These are phyloP conservation scores for Neodiprion fabricii DNA, from an alignment of 1,140 invertebrate species.

Conservation along the genomic window DNA sequence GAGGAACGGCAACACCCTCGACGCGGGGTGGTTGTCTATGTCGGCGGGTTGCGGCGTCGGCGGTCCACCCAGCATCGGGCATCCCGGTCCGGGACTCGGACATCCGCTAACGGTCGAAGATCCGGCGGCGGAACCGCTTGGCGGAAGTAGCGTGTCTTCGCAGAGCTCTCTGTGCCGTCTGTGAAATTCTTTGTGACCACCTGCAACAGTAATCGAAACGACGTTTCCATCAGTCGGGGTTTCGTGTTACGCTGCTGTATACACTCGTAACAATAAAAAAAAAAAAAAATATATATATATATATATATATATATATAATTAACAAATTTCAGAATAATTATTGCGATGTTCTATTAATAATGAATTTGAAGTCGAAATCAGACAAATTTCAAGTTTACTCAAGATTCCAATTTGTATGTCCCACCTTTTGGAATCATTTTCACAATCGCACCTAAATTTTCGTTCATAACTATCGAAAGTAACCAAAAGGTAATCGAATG, in stretches of 20 bases:
- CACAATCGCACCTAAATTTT: too few species aligned
- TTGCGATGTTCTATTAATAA: too few species aligned
- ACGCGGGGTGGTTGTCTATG: slow-evolving; percentile 80
- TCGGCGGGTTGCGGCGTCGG: slow-evolving; percentile 57
- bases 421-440: too few species aligned
- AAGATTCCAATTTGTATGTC: too few species aligned
- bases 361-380: background rate
- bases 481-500: too few species aligned
- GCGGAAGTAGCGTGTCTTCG: slow-evolving; percentile 66
- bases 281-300: too few species aligned
- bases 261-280: too few species aligned
- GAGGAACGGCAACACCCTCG: slow-evolving; percentile 85
- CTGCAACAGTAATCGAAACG: slow-evolving; percentile 59
- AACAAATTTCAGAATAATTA: too few species aligned
- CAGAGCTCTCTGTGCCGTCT: slow-evolving; percentile 70
- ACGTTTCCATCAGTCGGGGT: slow-evolving; percentile 25
- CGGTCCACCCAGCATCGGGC: slow-evolving; percentile 43
- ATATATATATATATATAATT: background rate
- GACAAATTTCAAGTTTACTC: background rate
- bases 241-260: slow-evolving; percentile 5
- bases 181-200: slow-evolving; percentile 75
- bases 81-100: slow-evolving; percentile 46
- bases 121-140: slow-evolving; percentile 35
- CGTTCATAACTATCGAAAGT: too few species aligned
- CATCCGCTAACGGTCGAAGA: slow-evolving; percentile 40